Evolutionary conservation across 1,140 invertebrate species (phyloP), one percentile per base, ranked within the genome.

Genomic region (Gryllus bimaculatus): DNA sequence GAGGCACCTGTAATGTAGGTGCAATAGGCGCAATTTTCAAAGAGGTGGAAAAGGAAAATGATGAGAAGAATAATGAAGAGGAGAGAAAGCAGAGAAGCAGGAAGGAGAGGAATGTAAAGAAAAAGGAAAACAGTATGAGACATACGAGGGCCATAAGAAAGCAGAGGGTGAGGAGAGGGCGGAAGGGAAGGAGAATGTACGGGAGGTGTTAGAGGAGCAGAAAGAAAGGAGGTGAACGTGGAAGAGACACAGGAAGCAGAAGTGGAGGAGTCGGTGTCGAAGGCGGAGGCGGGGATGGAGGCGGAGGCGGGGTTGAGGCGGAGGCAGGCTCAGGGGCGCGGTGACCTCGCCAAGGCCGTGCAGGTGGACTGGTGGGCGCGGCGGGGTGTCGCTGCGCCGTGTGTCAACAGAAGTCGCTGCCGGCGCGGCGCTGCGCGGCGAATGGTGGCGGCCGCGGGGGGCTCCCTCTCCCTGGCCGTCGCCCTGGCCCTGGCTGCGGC

Each of bases 351-450:
- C 26, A 39, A 39, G 26, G 26, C 26, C 26, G 26, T 39, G 26
- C 74, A 2, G 21, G 74, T 21, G 8, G 74, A 26, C 74, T 21
- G 18, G 26, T 76, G 13, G 75, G 48, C 21, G 12, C 75, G 8
- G 75, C 75, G 26, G 75, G 75, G 75, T 39, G 75, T 76, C 75
- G 13, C 21, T 8, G 13, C 75, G 39, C 75, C 7, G 75, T 76
- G 39, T 76, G 75, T 76, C 75, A 76, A 76, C 75, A 76, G 75
- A 76, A 76, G 75, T 76, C 48, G n/a, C 13, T 76, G 13, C 15
- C 21, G 75, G 26, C 75, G 26, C 21, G 75, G 12, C 39, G n/a
- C n/a, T n/a, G n/a, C 39, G 75, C 26, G 39, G 0, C 75, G n/a
- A n/a, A n/a, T n/a, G n/a, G n/a, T n/a, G n/a, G n/a, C n/a, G n/a